Evolutionary conservation across 30 jellyfish, hydroid and myxozoan genomes (phyloP).

Genomic region (Aurelia coerulea): DNA sequence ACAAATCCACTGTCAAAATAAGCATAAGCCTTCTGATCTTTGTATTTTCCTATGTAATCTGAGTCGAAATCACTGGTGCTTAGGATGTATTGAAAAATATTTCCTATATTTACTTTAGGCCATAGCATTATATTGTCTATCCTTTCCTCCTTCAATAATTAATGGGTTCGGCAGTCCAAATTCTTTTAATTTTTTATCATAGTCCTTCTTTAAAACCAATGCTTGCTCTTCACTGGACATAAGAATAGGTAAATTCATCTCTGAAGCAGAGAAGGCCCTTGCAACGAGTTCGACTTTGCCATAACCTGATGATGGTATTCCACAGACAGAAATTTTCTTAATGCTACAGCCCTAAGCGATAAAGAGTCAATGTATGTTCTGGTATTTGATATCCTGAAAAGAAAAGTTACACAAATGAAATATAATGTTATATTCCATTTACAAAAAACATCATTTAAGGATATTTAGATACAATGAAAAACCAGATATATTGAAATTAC

Average conservation of each 20-base stretch:
- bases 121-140: conserved; percentile 35
- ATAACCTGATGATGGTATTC: conserved; percentile 14
- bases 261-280: conserved; percentile 45
- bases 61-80: conserved; percentile 10
- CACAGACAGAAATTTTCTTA: conserved; percentile 20
- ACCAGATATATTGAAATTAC: neutral
- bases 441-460: neutral
- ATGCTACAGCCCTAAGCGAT: conserved; percentile 19
- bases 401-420: neutral
- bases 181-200: conserved; percentile 1
- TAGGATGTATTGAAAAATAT: conserved; percentile 35
- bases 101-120: conserved; percentile 55
- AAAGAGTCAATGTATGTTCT: conserved; percentile 21
- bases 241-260: conserved; percentile 12
- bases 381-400: conserved; percentile 37
- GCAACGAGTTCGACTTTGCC: conserved; percentile 63
- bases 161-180: conserved; percentile 45
- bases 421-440: conserved; percentile 1
- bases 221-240: conserved; percentile 34
- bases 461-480: neutral
- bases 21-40: conserved; percentile 73
- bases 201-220: neutral
- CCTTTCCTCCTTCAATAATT: conserved; percentile 14
- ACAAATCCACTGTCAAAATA: conserved; percentile 74
- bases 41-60: conserved; percentile 71